Conservation (phyloP, 2,113 vertebrate genomes). For the Carassius gibelio region DNA sequence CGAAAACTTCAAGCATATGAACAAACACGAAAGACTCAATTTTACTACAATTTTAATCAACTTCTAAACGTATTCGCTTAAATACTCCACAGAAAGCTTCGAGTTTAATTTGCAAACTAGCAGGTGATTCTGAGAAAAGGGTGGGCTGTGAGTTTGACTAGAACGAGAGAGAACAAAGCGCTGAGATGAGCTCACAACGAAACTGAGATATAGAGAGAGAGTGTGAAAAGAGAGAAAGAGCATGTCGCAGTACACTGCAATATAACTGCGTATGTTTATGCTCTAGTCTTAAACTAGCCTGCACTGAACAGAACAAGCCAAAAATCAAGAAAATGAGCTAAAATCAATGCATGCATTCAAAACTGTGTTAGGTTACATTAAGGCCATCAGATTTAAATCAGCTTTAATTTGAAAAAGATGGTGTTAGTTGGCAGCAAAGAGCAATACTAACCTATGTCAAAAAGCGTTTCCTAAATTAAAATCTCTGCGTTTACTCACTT, state of each 20-base stretch:
- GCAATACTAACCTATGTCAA: not conserved
- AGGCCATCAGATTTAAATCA: not conserved
- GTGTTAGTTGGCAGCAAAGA: not conserved
- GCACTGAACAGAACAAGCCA: not conserved
- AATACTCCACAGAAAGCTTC: not conserved
- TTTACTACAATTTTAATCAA: not conserved
- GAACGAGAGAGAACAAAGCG: conserved; percentile 14
- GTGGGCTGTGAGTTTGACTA: not conserved
- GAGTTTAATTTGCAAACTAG: not conserved
- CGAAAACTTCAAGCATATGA: not conserved
- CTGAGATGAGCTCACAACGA: conserved; percentile 4
- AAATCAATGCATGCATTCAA: not conserved
- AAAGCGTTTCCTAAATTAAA: not conserved
- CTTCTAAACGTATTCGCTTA: not conserved
- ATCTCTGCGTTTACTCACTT: not conserved
- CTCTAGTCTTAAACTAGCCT: conserved; percentile 11
- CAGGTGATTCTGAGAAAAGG: not conserved
- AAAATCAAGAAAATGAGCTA: not conserved
- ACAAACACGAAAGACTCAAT: not conserved
- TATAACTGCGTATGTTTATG: conserved; percentile 5
- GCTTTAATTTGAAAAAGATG: not conserved
- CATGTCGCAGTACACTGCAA: conserved; percentile 47
- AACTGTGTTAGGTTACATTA: not conserved
- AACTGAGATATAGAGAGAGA: conserved; percentile 33
- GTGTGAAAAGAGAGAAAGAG: conserved; percentile 21